phyloP scores from a whole-genome alignment of 2,113 vertebrate species.

The Ancistrus triradiatus region DNA sequence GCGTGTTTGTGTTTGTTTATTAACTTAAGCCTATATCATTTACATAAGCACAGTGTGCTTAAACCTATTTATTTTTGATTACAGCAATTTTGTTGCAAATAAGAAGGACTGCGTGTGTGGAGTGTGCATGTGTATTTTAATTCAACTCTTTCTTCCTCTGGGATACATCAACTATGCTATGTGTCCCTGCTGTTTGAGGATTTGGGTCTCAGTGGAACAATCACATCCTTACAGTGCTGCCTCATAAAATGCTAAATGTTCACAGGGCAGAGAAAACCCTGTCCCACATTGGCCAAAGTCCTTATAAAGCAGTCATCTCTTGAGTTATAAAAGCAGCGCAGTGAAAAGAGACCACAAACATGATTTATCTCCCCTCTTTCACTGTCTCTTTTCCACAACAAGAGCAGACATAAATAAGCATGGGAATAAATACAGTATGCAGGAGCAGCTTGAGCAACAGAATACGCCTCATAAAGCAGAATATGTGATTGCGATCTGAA shows the following conservation, averaged over 20 bases:
- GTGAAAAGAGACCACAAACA: slow-evolving; percentile 40
- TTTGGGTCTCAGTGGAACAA: slow-evolving; percentile 32
- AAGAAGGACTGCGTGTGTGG: neutral
- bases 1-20: slow-evolving; percentile 16
- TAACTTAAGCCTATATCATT: neutral
- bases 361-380: slow-evolving; percentile 39
- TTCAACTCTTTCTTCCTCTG: slow-evolving; percentile 17
- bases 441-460: neutral
- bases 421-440: slow-evolving; percentile 30
- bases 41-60: slow-evolving; percentile 18
- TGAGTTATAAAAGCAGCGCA: slow-evolving; percentile 26
- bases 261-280: slow-evolving; percentile 28
- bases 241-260: slow-evolving; percentile 36
- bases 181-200: slow-evolving; percentile 26
- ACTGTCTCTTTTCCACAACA: slow-evolving; percentile 27
- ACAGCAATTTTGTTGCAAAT: neutral
- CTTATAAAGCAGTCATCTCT: slow-evolving; percentile 43
- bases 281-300: slow-evolving; percentile 17
- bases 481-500: slow-evolving; percentile 38
- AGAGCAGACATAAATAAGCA: slow-evolving; percentile 29
- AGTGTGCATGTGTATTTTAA: slow-evolving; percentile 22
- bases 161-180: slow-evolving; percentile 2
- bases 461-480: slow-evolving; percentile 30
- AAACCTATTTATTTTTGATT: neutral
- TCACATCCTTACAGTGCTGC: slow-evolving; percentile 29